Evolutionary conservation across 2,888 invertebrate species (phyloP).

Genomic region (Hypselothyrea guttata): DNA sequence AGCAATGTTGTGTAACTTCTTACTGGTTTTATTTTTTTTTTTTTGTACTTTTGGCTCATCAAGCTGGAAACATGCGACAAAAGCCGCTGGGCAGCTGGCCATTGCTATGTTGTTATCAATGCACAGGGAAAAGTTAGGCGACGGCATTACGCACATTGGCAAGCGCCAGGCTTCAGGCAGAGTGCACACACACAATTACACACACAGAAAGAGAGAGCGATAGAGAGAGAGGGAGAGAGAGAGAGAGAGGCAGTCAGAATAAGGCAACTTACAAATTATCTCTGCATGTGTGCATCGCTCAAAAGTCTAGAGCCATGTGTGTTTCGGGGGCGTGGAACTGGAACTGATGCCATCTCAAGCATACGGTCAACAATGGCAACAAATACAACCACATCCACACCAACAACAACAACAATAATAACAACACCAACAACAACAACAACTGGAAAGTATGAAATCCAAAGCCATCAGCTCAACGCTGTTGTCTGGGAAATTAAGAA

Average conservation of each 20-base stretch:
- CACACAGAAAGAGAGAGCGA: no score
- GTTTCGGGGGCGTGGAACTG: slow-evolving; percentile 52
- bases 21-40: slow-evolving; percentile 4
- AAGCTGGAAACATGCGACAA: slow-evolving; percentile 70
- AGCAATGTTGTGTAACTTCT: slow-evolving; percentile 63
- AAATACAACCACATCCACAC: slow-evolving; percentile 30
- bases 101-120: slow-evolving; percentile 45
- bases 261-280: slow-evolving; percentile 75
- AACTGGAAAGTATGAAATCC: slow-evolving; percentile 16
- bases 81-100: slow-evolving; percentile 60
- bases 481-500: slow-evolving; percentile 76
- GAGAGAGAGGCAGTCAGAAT: slow-evolving; percentile 40
- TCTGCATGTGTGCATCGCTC: slow-evolving; percentile 74
- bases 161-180: slow-evolving; percentile 51
- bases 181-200: slow-evolving; percentile 8
- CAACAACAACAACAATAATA: slow-evolving; percentile 9
- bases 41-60: slow-evolving; percentile 57
- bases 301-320: slow-evolving; percentile 58
- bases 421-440: slow-evolving; percentile 11
- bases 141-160: slow-evolving; percentile 64
- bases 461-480: slow-evolving; percentile 50
- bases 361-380: slow-evolving; percentile 59
- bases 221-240: no score
- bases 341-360: slow-evolving; percentile 71
- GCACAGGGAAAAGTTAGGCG: slow-evolving; percentile 46